These are phyloP conservation scores for Lampropteryx suffumata DNA, from an alignment of 2,888 invertebrate genomes.

Conservation along the genomic window DNA sequence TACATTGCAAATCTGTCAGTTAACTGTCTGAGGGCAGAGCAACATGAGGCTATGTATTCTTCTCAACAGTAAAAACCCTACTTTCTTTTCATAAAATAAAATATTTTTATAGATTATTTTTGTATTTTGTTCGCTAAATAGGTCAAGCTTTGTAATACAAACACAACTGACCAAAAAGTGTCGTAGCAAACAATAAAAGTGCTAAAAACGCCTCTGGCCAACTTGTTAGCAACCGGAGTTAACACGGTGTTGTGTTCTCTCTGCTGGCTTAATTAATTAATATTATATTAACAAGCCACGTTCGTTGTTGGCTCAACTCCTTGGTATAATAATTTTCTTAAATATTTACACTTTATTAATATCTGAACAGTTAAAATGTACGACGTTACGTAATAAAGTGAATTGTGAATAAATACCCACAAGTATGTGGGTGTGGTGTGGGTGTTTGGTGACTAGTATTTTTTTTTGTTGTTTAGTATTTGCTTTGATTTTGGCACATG, in stretches of 20 bases:
- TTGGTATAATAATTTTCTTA: slow-evolving; percentile 57
- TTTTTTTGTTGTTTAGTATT: too few species aligned
- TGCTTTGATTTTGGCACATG: too few species aligned
- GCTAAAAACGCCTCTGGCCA: slow-evolving; percentile 37
- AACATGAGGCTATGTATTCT: too few species aligned
- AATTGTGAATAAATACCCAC: slow-evolving; percentile 22
- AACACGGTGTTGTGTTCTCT: slow-evolving; percentile 48
- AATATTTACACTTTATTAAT: slow-evolving; percentile 57
- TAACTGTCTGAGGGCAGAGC: too few species aligned
- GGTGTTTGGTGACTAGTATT: too few species aligned
- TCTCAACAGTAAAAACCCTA: too few species aligned
- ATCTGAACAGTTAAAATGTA: slow-evolving; percentile 31
- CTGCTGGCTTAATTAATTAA: slow-evolving; percentile 66
- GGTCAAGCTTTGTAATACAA: background rate
- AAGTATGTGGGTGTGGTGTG: too few species aligned
- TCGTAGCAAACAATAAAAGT: slow-evolving; percentile 36
- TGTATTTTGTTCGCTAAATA: background rate
- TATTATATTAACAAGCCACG: slow-evolving; percentile 61
- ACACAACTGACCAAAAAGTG: slow-evolving; percentile 12
- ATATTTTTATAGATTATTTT: too few species aligned
- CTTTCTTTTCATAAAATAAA: too few species aligned
- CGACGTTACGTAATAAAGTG: slow-evolving; percentile 35
- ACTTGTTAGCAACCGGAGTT: slow-evolving; percentile 41
- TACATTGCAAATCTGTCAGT: too few species aligned
- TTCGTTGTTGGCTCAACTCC: slow-evolving; percentile 58